A percentile compares a stretch with the other conserved stretches of the same genome.
phyloP scores from a whole-genome alignment of 1,140 invertebrate species.

The Pseudomyrmex dendroicus region DNA sequence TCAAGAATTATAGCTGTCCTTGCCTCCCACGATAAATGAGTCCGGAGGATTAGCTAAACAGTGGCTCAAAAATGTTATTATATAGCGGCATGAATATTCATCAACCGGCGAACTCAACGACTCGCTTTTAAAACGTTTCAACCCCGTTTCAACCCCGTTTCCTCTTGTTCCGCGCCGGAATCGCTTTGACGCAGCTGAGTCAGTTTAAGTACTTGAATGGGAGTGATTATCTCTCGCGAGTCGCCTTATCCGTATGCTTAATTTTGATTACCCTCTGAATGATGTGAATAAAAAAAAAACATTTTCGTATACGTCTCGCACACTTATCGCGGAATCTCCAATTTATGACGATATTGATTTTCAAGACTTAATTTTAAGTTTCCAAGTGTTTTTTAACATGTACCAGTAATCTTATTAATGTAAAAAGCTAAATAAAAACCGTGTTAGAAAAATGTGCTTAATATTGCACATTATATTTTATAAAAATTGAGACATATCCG shows the following conservation, averaged over 20 bases:
- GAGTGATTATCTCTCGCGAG: conserved; percentile 56
- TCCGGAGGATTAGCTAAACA: conserved; percentile 86
- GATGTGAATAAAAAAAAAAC: conserved; percentile 30
- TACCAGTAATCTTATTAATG: conserved; percentile 12
- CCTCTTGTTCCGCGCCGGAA: conserved; percentile 48
- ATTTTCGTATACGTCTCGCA: background rate
- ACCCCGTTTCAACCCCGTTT: conserved; percentile 56
- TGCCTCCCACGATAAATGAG: conserved; percentile 85
- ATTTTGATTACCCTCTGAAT: conserved; percentile 51
- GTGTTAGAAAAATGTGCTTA: too few species aligned
- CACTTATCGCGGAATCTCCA: background rate
- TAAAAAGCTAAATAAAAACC: background rate
- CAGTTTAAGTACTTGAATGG: conserved; percentile 62
- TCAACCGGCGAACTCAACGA: conserved; percentile 75
- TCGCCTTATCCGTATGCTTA: conserved; percentile 51
- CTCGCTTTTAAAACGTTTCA: conserved; percentile 74
- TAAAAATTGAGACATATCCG: conserved; percentile 3
- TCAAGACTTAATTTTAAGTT: background rate
- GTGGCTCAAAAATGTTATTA: conserved; percentile 86
- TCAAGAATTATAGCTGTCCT: conserved; percentile 85
- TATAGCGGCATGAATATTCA: conserved; percentile 86
- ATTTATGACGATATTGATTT: conserved; percentile 7
- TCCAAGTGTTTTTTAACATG: background rate
- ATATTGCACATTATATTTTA: background rate
- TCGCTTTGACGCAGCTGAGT: conserved; percentile 53